Conservation (phyloP, 1,140 invertebrate species). For the Drosophila guanche region DNA sequence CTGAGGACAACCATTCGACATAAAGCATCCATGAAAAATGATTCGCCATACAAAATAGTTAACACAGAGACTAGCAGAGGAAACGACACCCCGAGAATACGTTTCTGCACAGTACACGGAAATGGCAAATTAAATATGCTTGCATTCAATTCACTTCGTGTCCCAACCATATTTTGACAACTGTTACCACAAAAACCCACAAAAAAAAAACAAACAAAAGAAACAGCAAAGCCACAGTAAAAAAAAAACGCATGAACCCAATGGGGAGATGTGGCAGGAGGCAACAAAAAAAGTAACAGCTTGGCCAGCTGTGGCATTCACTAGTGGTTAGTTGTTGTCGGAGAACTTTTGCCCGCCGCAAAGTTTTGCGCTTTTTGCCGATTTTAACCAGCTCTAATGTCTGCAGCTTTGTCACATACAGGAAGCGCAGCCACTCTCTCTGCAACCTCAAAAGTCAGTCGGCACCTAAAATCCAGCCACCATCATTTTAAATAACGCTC, state of each 20-base stretch:
- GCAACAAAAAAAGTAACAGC: constrained; percentile 23
- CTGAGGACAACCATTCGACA: constrained; percentile 25
- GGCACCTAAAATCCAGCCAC: too few species aligned
- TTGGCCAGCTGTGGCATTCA: constrained; percentile 73
- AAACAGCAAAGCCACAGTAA: not conserved
- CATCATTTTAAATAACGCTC: too few species aligned
- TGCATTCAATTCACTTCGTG: constrained; percentile 56
- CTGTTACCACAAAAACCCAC: constrained; percentile 76
- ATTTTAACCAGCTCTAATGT: constrained; percentile 69
- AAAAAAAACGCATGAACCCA: not conserved
- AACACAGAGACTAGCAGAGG: too few species aligned
- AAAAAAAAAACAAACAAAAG: constrained; percentile 54
- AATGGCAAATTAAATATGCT: constrained; percentile 40
- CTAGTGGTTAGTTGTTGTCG: constrained; percentile 78
- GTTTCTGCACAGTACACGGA: constrained; percentile 8
- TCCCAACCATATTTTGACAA: constrained; percentile 77
- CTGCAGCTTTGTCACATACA: constrained; percentile 11
- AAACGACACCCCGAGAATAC: not conserved
- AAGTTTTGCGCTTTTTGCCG: constrained; percentile 54
- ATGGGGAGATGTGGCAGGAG: not conserved
- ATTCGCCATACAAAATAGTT: constrained; percentile 49
- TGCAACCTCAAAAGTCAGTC: too few species aligned
- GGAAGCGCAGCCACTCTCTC: constrained; percentile 11
- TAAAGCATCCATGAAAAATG: constrained; percentile 56
- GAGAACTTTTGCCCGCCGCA: constrained; percentile 65